phyloP scores from a whole-genome alignment of 1,140 invertebrate genomes.

The Chlorops oryzae region DNA sequence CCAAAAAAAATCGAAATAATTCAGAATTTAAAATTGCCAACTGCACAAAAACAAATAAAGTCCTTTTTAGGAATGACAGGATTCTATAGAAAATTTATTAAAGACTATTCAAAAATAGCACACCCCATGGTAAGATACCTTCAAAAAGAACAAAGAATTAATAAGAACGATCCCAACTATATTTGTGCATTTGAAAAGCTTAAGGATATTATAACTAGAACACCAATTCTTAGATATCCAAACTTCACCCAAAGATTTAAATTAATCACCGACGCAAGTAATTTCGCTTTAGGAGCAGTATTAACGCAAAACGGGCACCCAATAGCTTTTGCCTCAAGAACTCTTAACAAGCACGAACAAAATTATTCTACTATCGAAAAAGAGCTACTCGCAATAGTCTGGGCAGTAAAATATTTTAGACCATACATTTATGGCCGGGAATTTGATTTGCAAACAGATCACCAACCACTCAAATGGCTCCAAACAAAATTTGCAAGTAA shows the following conservation, averaged over 20 bases:
- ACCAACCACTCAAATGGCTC: neutral
- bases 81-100: too few species aligned
- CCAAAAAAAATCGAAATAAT: too few species aligned
- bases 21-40: too few species aligned
- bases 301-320: conserved; percentile 21
- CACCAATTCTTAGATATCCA: conserved; percentile 22
- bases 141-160: too few species aligned
- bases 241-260: conserved; percentile 17
- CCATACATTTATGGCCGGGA: conserved; percentile 49
- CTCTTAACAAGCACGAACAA: conserved; percentile 36
- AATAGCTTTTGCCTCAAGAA: conserved; percentile 44
- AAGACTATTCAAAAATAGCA: too few species aligned
- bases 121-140: too few species aligned
- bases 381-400: conserved; percentile 48
- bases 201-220: too few species aligned
- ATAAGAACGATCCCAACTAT: too few species aligned
- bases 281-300: conserved; percentile 17
- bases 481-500: conserved; percentile 9
- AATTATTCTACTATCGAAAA: conserved; percentile 45
- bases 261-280: conserved; percentile 13
- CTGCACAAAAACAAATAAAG: too few species aligned
- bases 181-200: too few species aligned
- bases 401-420: conserved; percentile 46
- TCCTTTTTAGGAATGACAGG: too few species aligned
- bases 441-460: conserved; percentile 47